These are phyloP conservation scores for Dryoscopus gambensis DNA, from an alignment of 2,113 vertebrate species.

Conservation along the genomic window DNA sequence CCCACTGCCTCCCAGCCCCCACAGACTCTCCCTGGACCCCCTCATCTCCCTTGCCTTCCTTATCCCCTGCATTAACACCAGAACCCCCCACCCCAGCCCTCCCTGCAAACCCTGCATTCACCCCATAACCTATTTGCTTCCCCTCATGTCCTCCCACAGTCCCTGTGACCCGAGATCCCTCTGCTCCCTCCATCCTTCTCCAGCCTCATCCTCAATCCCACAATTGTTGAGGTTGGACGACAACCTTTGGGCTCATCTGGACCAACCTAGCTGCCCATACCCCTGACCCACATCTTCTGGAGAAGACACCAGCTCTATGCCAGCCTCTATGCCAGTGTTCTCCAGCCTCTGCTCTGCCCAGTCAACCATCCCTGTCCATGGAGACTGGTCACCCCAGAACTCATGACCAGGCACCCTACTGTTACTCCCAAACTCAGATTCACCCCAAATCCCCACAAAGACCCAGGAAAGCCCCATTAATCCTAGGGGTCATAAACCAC, in stretches of 20 bases:
- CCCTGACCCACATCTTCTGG: background rate
- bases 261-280: background rate
- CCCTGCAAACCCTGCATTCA: background rate
- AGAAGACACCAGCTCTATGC: background rate
- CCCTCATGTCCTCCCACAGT: background rate
- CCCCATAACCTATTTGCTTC: no score
- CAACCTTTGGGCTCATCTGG: background rate
- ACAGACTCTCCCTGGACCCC: no score
- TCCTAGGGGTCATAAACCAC: background rate
- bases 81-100: background rate
- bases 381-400: background rate
- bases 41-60: background rate
- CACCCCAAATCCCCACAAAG: background rate
- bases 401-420: background rate
- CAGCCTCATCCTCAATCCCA: background rate
- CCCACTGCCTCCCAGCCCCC: no score
- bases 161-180: background rate
- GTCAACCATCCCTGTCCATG: background rate
- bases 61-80: background rate
- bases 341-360: background rate
- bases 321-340: no score
- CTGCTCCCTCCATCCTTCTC: background rate
- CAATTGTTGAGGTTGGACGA: background rate
- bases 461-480: background rate
- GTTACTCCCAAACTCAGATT: background rate